phyloP scores from a whole-genome alignment of 2,113 vertebrate genomes.

The Ctenodactylus gundi region DNA sequence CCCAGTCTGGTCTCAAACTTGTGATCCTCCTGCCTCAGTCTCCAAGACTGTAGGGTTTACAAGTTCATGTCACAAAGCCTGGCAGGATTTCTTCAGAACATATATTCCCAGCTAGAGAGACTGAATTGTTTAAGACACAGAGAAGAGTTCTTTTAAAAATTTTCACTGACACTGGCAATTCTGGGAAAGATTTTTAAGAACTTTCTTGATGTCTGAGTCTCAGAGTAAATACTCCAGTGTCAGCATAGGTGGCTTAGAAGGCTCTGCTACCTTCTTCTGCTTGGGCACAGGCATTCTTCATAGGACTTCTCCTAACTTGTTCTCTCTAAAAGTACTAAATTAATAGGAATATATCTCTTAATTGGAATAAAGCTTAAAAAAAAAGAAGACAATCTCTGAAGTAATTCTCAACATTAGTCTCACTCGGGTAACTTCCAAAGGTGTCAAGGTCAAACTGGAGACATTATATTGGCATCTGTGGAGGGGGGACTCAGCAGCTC shows the following conservation, averaged over 20 bases:
- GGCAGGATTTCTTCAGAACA: not conserved
- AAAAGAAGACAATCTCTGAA: not conserved
- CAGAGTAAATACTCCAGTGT: rapidly evolving
- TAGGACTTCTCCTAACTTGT: not conserved
- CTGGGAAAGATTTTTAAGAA: not conserved
- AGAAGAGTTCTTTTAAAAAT: not conserved
- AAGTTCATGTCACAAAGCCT: too few relatives aligned
- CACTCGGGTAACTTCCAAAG: not conserved
- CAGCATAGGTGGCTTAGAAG: not conserved
- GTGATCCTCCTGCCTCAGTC: too few relatives aligned
- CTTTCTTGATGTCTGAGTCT: not conserved
- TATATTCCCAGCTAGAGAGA: not conserved
- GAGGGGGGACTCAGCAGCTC: not conserved
- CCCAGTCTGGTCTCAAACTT: too few relatives aligned
- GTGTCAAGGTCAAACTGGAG: not conserved
- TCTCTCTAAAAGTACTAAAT: not conserved
- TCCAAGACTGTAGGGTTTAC: too few relatives aligned
- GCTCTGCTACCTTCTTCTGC: not conserved
- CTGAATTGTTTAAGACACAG: not conserved
- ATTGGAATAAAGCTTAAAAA: not conserved
- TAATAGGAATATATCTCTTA: not conserved
- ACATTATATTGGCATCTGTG: not conserved
- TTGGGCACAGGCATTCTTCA: not conserved
- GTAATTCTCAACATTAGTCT: not conserved
- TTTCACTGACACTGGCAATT: not conserved